These are phyloP conservation scores for Botia almorhae DNA, from an alignment of 2,797 vertebrate species.

Conservation along the genomic window DNA sequence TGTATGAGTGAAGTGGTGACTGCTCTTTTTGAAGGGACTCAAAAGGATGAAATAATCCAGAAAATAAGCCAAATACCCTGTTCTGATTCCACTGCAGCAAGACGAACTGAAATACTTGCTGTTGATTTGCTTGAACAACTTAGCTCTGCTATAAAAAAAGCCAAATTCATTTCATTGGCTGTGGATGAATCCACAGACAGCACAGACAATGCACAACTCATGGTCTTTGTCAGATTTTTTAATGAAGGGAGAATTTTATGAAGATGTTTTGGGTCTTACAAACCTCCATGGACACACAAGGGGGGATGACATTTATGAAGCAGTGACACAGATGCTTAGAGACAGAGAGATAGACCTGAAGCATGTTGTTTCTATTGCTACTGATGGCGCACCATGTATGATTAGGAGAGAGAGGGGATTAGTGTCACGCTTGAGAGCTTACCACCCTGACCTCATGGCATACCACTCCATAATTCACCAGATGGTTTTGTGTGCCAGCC, in stretches of 20 bases:
- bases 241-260: conserved; percentile 13
- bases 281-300: conserved; percentile 25
- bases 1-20: conserved; percentile 31
- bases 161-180: conserved; percentile 30
- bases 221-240: conserved; percentile 39
- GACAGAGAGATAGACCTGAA: conserved; percentile 50
- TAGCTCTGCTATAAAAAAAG: conserved; percentile 23
- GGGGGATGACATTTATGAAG: conserved; percentile 26
- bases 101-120: conserved; percentile 25
- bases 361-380: conserved; percentile 47
- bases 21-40: conserved; percentile 25
- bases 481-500: conserved; percentile 49
- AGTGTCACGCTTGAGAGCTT: conserved; percentile 31
- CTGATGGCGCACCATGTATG: conserved; percentile 47
- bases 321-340: conserved; percentile 41
- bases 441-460: conserved; percentile 48
- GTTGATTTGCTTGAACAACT: conserved; percentile 35
- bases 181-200: conserved; percentile 37
- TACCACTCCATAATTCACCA: conserved; percentile 51
- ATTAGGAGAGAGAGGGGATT: conserved; percentile 51
- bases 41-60: conserved; percentile 34
- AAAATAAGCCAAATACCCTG: conserved; percentile 33
- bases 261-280: conserved; percentile 38
- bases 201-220: conserved; percentile 40
- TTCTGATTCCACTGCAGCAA: conserved; percentile 26